These are phyloP conservation scores for Sycophila sp. DNA, from an alignment of 1,140 invertebrate species.

Conservation along the genomic window DNA sequence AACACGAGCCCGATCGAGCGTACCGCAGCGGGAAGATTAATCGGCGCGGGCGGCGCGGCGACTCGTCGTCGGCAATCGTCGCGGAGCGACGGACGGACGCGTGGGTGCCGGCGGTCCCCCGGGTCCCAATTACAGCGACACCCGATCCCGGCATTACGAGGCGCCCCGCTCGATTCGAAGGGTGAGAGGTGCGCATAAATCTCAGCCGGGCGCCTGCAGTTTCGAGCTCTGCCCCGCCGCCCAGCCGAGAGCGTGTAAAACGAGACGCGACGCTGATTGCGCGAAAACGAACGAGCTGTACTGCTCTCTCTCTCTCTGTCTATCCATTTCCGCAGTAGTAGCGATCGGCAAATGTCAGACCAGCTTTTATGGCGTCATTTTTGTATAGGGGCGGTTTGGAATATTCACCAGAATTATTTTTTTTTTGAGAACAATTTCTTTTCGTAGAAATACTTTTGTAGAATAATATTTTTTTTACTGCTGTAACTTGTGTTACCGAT, in stretches of 20 bases:
- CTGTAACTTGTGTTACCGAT: too few species aligned
- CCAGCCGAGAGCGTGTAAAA: conserved; percentile 2
- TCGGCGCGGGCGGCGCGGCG: conserved; percentile 1
- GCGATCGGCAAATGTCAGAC: too few species aligned
- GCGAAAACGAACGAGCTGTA: too few species aligned
- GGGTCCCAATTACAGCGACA: conserved; percentile 48
- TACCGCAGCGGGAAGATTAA: conserved; percentile 23
- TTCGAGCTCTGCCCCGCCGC: not conserved
- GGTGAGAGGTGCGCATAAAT: conserved; percentile 39
- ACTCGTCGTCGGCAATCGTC: not conserved
- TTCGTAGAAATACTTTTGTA: too few species aligned
- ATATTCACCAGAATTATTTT: too few species aligned
- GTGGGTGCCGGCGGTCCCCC: conserved; percentile 25
- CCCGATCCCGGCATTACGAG: conserved; percentile 41
- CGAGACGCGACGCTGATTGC: not conserved
- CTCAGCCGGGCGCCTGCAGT: conserved; percentile 14
- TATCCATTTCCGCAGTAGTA: not conserved
- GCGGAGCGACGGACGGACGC: not conserved
- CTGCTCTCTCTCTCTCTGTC: not conserved
- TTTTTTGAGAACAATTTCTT: too few species aligned
- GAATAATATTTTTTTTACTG: too few species aligned
- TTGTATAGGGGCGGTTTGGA: too few species aligned
- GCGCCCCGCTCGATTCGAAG: conserved; percentile 42
- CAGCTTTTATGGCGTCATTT: too few species aligned
- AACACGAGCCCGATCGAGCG: conserved; percentile 21